A percentile compares a stretch with the other conserved stretches of the same genome.
Conservation (phyloP, 2,888 invertebrate species). For the Imbricaverruca yamaguchii region DNA sequence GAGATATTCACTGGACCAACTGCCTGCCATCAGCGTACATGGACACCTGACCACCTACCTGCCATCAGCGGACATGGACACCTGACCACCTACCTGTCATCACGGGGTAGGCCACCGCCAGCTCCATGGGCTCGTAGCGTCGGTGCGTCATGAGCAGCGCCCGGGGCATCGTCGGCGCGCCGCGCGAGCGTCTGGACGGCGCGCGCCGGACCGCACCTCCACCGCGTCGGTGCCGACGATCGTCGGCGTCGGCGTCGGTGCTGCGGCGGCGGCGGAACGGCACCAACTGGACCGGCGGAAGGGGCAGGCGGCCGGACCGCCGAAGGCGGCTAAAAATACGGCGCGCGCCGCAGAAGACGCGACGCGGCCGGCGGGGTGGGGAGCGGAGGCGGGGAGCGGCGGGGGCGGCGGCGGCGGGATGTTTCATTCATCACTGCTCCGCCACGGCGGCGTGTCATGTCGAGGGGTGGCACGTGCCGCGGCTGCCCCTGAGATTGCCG, state of each 20-base stretch:
- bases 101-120: neutral
- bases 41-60: neutral
- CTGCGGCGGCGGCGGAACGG: neutral
- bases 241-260: neutral
- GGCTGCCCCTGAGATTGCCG: neutral
- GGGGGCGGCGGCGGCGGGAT: neutral
- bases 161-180: neutral
- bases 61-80: neutral
- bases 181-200: neutral
- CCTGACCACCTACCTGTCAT: neutral
- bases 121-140: neutral
- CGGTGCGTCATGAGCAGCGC: no score
- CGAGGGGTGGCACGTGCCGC: conserved; percentile 8
- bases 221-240: no score
- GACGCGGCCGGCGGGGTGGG: neutral
- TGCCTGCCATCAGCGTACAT: no score
- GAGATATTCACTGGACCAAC: no score
- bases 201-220: neutral
- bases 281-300: neutral
- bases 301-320: neutral
- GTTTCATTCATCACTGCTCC: neutral
- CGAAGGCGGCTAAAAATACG: neutral
- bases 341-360: neutral
- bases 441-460: neutral
- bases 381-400: neutral